Percentiles rank a stretch among this genome's conserved stretches.
Conservation (phyloP, 2,113 vertebrate species). For the Menura novaehollandiae region DNA sequence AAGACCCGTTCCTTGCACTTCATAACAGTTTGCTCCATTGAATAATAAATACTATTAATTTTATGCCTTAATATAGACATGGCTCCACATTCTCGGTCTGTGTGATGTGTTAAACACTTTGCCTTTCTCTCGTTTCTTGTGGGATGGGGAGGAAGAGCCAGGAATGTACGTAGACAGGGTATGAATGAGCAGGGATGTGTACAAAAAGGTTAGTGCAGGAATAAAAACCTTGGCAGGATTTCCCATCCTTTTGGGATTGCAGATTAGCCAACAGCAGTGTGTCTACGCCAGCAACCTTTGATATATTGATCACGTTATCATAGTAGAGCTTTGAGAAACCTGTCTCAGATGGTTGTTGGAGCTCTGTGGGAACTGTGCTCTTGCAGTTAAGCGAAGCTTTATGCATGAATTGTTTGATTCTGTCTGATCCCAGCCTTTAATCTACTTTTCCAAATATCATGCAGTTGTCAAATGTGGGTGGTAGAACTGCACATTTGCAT, state of each 20-base stretch:
- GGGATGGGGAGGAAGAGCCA: not conserved
- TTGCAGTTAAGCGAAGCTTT: not conserved
- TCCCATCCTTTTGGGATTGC: not conserved
- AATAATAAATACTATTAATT: constrained; percentile 48
- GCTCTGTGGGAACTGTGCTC: constrained; percentile 10
- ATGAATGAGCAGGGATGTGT: not conserved
- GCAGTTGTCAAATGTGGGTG: constrained; percentile 1
- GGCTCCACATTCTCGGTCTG: not conserved
- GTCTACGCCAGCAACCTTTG: not conserved
- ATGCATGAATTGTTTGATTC: not conserved
- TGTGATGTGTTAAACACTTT: not conserved
- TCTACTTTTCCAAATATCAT: constrained; percentile 20
- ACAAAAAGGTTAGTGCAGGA: not conserved
- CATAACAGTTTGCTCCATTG: not conserved
- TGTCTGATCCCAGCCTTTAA: constrained; percentile 37
- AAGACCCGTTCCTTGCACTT: not conserved
- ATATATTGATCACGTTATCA: not conserved
- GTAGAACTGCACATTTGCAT: constrained; percentile 11
- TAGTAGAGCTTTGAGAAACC: not conserved
- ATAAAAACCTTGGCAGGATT: not conserved
- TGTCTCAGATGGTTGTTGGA: not conserved
- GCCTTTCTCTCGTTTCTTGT: not conserved
- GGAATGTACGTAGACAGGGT: not conserved
- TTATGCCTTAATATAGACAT: constrained; percentile 63
- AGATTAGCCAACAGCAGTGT: not conserved